These are phyloP conservation scores for Noctua comes DNA, from an alignment of 2,888 invertebrate species.

Conservation along the genomic window DNA sequence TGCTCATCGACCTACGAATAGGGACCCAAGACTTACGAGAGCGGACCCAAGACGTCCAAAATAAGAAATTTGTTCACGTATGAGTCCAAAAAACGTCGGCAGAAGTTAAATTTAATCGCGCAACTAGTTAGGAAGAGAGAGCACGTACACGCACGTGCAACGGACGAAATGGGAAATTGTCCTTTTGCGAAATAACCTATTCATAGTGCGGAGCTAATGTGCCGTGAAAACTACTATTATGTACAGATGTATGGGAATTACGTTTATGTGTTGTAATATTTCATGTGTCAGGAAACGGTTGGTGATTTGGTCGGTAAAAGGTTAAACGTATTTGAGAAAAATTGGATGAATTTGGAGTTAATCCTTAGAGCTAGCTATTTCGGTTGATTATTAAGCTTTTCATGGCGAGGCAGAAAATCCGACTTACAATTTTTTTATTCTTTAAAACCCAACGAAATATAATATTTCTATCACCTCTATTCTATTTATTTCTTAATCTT, in stretches of 20 bases:
- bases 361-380: conserved; percentile 42
- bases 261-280: conserved; percentile 46
- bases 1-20: conserved; percentile 24
- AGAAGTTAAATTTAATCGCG: conserved; percentile 70
- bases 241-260: conserved; percentile 55
- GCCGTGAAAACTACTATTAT: conserved; percentile 56
- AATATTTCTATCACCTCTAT: not conserved
- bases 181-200: conserved; percentile 65
- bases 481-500: not conserved
- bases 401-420: not conserved
- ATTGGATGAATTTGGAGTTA: conserved; percentile 43
- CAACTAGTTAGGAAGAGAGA: conserved; percentile 66
- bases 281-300: conserved; percentile 26
- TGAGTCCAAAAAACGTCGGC: conserved; percentile 65
- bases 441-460: not conserved
- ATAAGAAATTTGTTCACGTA: conserved; percentile 69
- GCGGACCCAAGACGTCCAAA: conserved; percentile 53
- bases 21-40: conserved; percentile 42
- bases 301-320: conserved; percentile 29
- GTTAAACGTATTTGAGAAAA: conserved; percentile 40
- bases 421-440: not conserved
- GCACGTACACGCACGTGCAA: conserved; percentile 66
- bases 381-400: conserved; percentile 14
- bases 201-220: conserved; percentile 63
- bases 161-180: conserved; percentile 63